Conservation (phyloP, 2,797 vertebrate genomes). For the Gobionotothen gibberifrons region DNA sequence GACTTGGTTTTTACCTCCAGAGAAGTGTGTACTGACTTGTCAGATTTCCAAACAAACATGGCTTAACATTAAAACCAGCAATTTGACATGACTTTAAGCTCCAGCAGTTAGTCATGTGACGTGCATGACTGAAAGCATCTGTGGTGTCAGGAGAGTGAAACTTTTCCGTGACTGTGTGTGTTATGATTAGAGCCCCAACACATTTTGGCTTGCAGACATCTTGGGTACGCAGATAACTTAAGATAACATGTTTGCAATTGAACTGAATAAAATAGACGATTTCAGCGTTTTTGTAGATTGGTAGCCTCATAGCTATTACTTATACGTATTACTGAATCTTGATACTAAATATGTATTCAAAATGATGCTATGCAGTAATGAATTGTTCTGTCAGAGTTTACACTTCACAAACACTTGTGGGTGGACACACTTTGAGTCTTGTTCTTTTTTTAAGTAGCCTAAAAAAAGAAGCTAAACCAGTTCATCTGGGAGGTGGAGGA, state of each 20-base stretch:
- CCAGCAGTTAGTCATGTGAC: conserved; percentile 19
- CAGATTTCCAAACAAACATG: conserved; percentile 36
- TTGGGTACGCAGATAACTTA: not conserved
- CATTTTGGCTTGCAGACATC: not conserved
- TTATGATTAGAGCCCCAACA: conserved; percentile 24
- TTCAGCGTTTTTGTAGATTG: not conserved
- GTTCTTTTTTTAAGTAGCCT: not conserved
- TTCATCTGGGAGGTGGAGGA: conserved; percentile 4
- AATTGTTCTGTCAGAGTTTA: too few relatives aligned
- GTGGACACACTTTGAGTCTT: not conserved
- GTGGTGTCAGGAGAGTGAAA: conserved; percentile 39
- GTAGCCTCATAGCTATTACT: too few relatives aligned
- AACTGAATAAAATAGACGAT: not conserved
- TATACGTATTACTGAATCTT: too few relatives aligned
- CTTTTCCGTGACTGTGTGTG: conserved; percentile 35
- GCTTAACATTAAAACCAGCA: conserved; percentile 51
- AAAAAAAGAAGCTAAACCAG: not conserved
- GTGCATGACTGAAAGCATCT: conserved; percentile 9
- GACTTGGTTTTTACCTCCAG: conserved; percentile 32
- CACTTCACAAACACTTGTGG: not conserved
- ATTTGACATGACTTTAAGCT: conserved; percentile 45
- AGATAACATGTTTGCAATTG: not conserved
- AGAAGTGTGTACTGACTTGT: conserved; percentile 36
- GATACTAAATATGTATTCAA: too few relatives aligned
- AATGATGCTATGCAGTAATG: too few relatives aligned